A percentile compares a stretch with the other conserved stretches of the same genome.
Conservation (phyloP, 2,113 vertebrate genomes). For the Cyprinodon tularosa region DNA sequence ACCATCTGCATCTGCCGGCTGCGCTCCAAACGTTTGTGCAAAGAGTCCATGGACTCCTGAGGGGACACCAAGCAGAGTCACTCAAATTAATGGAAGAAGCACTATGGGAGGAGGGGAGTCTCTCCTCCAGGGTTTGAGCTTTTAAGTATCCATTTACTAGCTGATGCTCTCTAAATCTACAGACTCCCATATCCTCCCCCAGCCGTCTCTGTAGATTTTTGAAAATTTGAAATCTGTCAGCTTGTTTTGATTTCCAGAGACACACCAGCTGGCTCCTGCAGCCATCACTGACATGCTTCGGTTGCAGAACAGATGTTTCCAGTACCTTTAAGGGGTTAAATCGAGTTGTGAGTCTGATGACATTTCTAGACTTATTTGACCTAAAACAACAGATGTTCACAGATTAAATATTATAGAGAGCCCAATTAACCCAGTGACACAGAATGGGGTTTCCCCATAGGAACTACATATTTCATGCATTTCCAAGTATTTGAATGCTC, state of each 20-base stretch:
- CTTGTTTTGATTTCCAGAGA: neutral
- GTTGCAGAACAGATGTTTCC: neutral
- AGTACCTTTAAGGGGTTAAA: neutral
- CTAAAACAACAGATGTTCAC: neutral
- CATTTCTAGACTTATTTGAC: neutral
- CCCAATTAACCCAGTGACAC: neutral
- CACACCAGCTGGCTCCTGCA: neutral
- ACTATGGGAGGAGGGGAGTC: neutral
- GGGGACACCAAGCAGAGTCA: neutral
- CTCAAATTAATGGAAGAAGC: neutral
- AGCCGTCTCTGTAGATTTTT: neutral
- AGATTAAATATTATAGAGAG: neutral
- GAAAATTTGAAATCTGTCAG: neutral
- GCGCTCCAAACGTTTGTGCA: constrained; percentile 84
- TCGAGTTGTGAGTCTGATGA: too few species aligned
- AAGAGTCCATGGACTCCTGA: constrained; percentile 87
- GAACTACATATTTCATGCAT: neutral
- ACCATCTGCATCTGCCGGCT: constrained; percentile 88
- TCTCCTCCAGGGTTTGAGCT: neutral
- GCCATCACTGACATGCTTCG: neutral
- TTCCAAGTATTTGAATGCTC: neutral
- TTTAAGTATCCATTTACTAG: neutral
- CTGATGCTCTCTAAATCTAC: neutral
- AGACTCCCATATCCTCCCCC: neutral
- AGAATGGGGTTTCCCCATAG: neutral